Base-by-base conservation (phyloP, 2,888 invertebrate genomes). In the Melikaiella ostensackeni region DNA sequence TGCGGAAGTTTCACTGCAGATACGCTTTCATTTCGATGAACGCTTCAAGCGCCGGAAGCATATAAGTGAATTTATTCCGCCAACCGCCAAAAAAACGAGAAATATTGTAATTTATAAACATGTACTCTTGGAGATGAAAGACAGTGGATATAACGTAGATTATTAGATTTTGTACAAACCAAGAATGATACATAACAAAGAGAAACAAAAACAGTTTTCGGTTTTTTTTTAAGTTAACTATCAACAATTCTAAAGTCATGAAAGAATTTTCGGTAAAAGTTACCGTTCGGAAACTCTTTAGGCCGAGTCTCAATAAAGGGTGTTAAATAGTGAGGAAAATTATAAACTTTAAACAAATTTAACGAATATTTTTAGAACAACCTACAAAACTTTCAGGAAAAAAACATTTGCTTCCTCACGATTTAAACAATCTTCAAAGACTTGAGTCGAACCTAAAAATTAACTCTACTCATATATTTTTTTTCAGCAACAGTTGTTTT, bases 21-120 rank as follows among this genome's bases (percentile, higher is more conserved):
- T 42, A 35, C n/a, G 21, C 35, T 21, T 64, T 64, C 27, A 35
- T 38, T 38, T 24, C 13, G 24, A 42, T 33, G 38, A 38, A 57
- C 24, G 57, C 57, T 57, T 57, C 13, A 57, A 13, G 38, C 62
- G 62, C 35, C 33, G 62, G 62, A 63, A 63, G 62, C 62, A 19
- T 19, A 42, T 21, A 63, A 19, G n/a, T 63, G 4, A 63, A 63
- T n/a, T 30, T 8, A 64, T 35, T 42, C 7, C 38, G 24, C 38
- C 38, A 16, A 64, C 38, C 38, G 64, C 42, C 42, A 64, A 24
- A 38, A 64, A 42, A 16, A 13, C 42, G 21, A 24, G 13, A 57
- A 57, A 57, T 16, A n/a, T 50, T 24, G 50, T 50, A 50, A 50
- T 50, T 38, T 13, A 55, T 19, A n/a, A n/a, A 7, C 55, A 1